Base-by-base conservation (phyloP, 2,113 vertebrate species). In the Pseudorectes ferrugineus region DNA sequence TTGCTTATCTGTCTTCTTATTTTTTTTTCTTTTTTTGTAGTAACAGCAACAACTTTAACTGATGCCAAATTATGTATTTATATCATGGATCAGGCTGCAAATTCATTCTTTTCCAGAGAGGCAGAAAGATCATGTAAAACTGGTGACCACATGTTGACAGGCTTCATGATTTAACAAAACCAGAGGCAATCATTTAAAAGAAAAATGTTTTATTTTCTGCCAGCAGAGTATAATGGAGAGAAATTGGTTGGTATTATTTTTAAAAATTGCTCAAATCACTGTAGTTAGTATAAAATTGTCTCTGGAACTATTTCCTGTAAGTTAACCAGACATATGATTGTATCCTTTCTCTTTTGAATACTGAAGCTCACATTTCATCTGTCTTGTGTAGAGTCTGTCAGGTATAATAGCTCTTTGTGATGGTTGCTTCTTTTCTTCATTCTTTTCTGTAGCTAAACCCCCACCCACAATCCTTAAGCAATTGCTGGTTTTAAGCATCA, bases 191-290 rank as follows among this genome's bases (percentile, higher is more conserved):
- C 97, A 98, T 98, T 98, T 98, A 97, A 98, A 97, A 98, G 98
- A 98, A 98, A 98, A 98, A 97, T 98, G 98, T 98, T 98, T 98
- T 98, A 98, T 98, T 98, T 98, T 98, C 98, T 98, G 97, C 97
- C 98, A 98, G 98, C 97, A 95, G 98, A 98, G 96, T 98, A 98
- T 98, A 98, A 98, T 98, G 97, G 97, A 97, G 97, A 98, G 97
- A 98, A 98, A 98, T 98, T 98, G 98, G 98, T 97, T 98, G 97
- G 97, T 98, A 98, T 99, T 98, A 98, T 98, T 98, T 98, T 98
- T 80, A 98, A 98, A 98, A 99, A 98, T 98, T 98, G 98, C 98
- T 98, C 97, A 98, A 98, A 98, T 98, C 98, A 98, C 98, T 98
- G 98, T 98, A 98, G 98, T 98, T 98, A 98, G 98, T 98, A 97